Evolutionary conservation across 2,888 invertebrate genomes (phyloP), one percentile per base, ranked within the genome.

Genomic region (Pyrrhia umbra): DNA sequence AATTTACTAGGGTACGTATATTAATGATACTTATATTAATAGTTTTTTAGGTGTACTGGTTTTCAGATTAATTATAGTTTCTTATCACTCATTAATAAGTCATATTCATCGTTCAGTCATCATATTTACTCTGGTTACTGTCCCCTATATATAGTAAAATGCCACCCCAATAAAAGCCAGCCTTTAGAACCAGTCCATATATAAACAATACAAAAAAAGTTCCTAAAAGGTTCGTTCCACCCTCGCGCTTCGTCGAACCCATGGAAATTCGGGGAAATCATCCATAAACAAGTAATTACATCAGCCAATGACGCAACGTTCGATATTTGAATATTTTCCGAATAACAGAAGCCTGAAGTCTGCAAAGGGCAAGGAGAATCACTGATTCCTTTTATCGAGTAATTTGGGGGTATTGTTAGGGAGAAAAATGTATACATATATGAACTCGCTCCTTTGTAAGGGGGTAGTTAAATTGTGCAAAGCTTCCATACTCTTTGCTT

Each of bases 271-370:
- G 8, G 21, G 21, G 68, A 77, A 80, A 64, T 62, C 66, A 45
- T 25, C 68, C 46, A 47, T 58, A 50, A 58, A 63, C 55, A 65
- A 61, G 51, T 68, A 80, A 82, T 77, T 77, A 75, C 59, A 67
- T 69, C 65, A 66, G 49, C 63, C 59, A 52, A 20, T 77, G 68
- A 77, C 77, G 74, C 43, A 64, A 56, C 15, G 23, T 49, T 39
- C 46, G 56, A 40, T 54, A 50, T 60, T 62, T 64, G 54, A 63
- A 75, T 45, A 51, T 62, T 70, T 60, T 42, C 52, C 71, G 25
- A 58, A 34, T 27, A 55, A 64, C 9, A 50, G 10, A 21, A 27
- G n/a, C 23, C 30, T 9, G 39, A 49, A 68, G 25, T 25, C 54
- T 23, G 39, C 13, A 30, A 72, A 59, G 59, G 34, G 27, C 21